Conservation (phyloP, 2,888 invertebrate genomes). For the Drosophila barbarae region DNA sequence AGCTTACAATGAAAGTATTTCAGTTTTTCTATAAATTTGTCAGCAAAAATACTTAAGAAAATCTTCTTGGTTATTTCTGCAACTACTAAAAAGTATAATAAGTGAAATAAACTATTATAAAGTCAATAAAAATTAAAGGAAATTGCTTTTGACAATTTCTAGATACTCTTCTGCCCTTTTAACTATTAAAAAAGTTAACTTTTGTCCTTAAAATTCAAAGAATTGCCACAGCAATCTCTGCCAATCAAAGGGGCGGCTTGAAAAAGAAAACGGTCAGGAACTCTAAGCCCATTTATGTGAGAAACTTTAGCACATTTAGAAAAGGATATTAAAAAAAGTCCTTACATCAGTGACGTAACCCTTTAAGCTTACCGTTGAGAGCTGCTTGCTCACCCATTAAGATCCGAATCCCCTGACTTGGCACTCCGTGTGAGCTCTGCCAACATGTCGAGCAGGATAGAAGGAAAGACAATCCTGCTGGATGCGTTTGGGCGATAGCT, state of each 20-base stretch:
- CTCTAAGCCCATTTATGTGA: slow-evolving; percentile 1
- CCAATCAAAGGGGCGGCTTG: not conserved
- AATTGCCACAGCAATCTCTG: not conserved
- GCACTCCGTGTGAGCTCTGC: slow-evolving; percentile 42
- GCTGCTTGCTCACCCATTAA: slow-evolving; percentile 15
- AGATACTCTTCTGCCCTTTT: not conserved
- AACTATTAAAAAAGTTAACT: not conserved
- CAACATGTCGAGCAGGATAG: slow-evolving; percentile 35
- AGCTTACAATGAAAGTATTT: not conserved
- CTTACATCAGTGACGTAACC: not conserved
- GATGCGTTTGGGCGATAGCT: slow-evolving; percentile 19
- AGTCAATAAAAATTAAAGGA: not conserved
- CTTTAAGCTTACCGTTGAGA: slow-evolving; percentile 14
- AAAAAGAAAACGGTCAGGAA: not conserved
- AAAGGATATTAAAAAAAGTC: slow-evolving; percentile 2
- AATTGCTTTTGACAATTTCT: not conserved
- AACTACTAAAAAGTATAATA: not conserved
- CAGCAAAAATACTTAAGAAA: no score
- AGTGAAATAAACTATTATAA: not conserved
- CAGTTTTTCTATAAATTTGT: not conserved
- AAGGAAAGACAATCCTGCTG: slow-evolving; percentile 26
- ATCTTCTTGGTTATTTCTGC: not conserved
- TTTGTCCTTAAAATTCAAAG: not conserved
- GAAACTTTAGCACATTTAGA: slow-evolving; percentile 1
- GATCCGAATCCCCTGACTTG: slow-evolving; percentile 19